Evolutionary conservation across 2,888 invertebrate species (phyloP).

Genomic region (Eupithecia vulgata): DNA sequence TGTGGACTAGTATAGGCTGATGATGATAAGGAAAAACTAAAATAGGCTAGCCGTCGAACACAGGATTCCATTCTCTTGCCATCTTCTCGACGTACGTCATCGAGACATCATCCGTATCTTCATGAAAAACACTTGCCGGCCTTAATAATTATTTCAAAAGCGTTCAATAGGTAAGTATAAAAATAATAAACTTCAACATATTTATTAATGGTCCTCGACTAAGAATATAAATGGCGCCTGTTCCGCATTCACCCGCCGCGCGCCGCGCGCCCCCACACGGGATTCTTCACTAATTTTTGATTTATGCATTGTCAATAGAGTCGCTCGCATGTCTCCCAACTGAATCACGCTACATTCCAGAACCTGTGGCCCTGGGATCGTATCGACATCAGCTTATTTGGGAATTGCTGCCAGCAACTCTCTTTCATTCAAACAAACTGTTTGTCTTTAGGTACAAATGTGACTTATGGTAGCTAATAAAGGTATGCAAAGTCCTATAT

Average conservation of each 20-base stretch:
- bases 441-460: too few species aligned
- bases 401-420: not conserved
- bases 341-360: slow-evolving; percentile 27
- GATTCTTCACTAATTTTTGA: slow-evolving; percentile 35
- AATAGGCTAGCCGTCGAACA: too few species aligned
- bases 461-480: too few species aligned
- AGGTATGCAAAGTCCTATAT: too few species aligned
- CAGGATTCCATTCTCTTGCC: too few species aligned
- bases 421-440: too few species aligned
- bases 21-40: too few species aligned
- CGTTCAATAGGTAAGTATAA: not conserved
- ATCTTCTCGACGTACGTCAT: too few species aligned
- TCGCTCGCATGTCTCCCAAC: slow-evolving; percentile 25
- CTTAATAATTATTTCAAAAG: not conserved
- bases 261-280: slow-evolving; percentile 32
- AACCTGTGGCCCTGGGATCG: slow-evolving; percentile 11
- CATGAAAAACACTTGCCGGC: not conserved
- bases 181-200: not conserved
- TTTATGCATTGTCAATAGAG: slow-evolving; percentile 34
- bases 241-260: slow-evolving; percentile 25
- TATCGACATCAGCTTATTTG: slow-evolving; percentile 11
- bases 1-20: too few species aligned
- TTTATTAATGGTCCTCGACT: not conserved
- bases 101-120: not conserved
- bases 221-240: slow-evolving; percentile 26